These are phyloP conservation scores for Brachyistius frenatus DNA, from an alignment of 2,113 vertebrate species.

Conservation along the genomic window DNA sequence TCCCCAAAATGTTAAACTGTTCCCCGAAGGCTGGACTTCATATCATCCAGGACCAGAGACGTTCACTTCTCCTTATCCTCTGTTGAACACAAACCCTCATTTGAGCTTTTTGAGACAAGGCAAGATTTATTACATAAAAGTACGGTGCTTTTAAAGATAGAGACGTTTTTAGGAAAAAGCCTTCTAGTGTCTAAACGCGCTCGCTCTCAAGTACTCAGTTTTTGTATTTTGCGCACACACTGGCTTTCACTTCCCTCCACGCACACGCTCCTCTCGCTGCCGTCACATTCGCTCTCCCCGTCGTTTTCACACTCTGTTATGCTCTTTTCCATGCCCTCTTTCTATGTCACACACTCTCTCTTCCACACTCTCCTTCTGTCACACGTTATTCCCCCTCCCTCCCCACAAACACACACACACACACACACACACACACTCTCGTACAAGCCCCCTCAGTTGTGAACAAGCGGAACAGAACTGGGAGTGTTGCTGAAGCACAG, in stretches of 20 bases:
- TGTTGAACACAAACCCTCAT: slow-evolving; percentile 9
- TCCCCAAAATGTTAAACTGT: neutral
- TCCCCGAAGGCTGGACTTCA: neutral
- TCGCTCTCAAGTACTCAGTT: slow-evolving; percentile 31
- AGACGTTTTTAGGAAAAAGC: slow-evolving; percentile 50
- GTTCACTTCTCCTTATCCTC: slow-evolving; percentile 8
- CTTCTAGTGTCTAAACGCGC: slow-evolving; percentile 41
- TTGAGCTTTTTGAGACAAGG: slow-evolving; percentile 6
- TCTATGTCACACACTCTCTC: slow-evolving; percentile 60
- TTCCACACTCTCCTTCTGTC: slow-evolving; percentile 70
- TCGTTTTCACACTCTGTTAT: slow-evolving; percentile 70
- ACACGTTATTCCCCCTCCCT: slow-evolving; percentile 56
- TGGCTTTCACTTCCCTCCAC: slow-evolving; percentile 25
- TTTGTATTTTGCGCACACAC: slow-evolving; percentile 28
- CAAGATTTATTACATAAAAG: neutral
- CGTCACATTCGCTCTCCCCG: slow-evolving; percentile 50
- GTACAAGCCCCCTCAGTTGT: slow-evolving; percentile 54
- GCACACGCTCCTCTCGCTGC: slow-evolving; percentile 24
- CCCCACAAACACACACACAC: slow-evolving; percentile 15
- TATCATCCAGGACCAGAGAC: slow-evolving; percentile 13
- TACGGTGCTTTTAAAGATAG: slow-evolving; percentile 11
- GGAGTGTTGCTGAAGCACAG: slow-evolving; percentile 55
- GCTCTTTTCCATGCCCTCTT: slow-evolving; percentile 75
- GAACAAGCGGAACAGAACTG: slow-evolving; percentile 64
- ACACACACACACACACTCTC: slow-evolving; percentile 9